These are phyloP conservation scores for Probaryconus sp. DNA, from an alignment of 1,140 invertebrate species.

Conservation along the genomic window DNA sequence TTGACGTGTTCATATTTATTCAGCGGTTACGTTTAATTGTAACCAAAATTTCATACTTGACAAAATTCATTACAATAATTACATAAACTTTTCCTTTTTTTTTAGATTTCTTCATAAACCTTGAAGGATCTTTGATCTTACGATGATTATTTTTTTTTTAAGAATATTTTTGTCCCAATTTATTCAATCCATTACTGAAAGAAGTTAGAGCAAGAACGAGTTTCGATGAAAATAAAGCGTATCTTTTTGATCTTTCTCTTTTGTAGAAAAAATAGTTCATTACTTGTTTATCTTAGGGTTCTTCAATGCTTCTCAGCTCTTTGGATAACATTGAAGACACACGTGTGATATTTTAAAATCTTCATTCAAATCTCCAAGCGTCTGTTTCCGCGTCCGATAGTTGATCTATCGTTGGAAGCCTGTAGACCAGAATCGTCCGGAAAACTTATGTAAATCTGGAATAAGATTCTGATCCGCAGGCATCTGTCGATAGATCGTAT, in stretches of 20 bases:
- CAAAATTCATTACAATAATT: no score
- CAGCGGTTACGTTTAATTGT: no score
- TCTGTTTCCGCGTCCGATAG: slow-evolving; percentile 50
- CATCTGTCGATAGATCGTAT: slow-evolving; percentile 50
- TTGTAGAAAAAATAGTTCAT: neutral
- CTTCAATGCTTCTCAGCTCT: slow-evolving; percentile 26
- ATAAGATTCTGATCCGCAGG: slow-evolving; percentile 44
- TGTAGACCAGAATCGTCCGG: slow-evolving; percentile 33
- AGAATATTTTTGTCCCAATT: no score
- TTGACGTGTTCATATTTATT: slow-evolving; percentile 54
- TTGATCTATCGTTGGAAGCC: slow-evolving; percentile 39
- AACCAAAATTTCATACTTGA: no score
- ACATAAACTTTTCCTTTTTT: slow-evolving; percentile 29
- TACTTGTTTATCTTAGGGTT: slow-evolving; percentile 18
- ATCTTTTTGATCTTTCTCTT: slow-evolving; percentile 2
- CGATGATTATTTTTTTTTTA: no score
- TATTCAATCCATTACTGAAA: no score
- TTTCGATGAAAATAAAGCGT: no score
- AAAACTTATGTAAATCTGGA: slow-evolving; percentile 51
- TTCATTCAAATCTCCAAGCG: neutral
- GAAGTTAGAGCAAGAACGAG: no score
- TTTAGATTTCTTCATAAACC: no score
- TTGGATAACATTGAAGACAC: slow-evolving; percentile 12
- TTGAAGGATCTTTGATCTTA: no score
- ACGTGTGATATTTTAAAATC: slow-evolving; percentile 25